A percentile compares a stretch with the other conserved stretches of the same genome.
Evolutionary conservation across 2,888 invertebrate genomes (phyloP).

Genomic region (Pseudoips prasinana): DNA sequence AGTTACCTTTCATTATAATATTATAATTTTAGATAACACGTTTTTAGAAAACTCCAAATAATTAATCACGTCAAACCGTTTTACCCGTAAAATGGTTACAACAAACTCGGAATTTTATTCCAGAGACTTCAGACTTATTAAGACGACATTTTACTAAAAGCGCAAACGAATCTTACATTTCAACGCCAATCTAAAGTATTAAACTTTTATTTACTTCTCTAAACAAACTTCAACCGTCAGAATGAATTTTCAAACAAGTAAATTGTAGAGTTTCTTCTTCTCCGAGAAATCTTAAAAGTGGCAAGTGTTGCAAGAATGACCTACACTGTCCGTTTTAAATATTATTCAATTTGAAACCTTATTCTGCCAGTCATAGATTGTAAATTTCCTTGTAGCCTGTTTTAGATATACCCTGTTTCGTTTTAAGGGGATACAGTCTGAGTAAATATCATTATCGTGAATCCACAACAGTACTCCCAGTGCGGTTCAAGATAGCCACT

Average conservation of each 20-base stretch:
- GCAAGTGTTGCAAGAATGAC: slow-evolving; percentile 41
- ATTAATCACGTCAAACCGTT: no score
- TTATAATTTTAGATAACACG: no score
- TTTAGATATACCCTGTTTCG: slow-evolving; percentile 35
- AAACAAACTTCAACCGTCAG: slow-evolving; percentile 54
- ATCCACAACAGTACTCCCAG: slow-evolving; percentile 61
- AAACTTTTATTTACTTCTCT: slow-evolving; percentile 54
- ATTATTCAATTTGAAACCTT: slow-evolving; percentile 18
- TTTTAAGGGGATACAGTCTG: slow-evolving; percentile 30
- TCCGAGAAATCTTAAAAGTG: slow-evolving; percentile 59
- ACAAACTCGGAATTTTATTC: no score
- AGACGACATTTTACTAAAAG: slow-evolving; percentile 22
- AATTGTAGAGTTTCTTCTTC: slow-evolving; percentile 59
- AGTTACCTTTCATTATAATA: no score
- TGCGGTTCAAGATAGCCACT: slow-evolving; percentile 60
- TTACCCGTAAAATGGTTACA: no score
- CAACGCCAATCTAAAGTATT: slow-evolving; percentile 49
- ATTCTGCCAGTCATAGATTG: neutral
- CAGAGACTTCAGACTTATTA: slow-evolving; percentile 11
- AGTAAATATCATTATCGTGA: slow-evolving; percentile 71
- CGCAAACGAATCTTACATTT: slow-evolving; percentile 28
- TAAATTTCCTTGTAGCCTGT: slow-evolving; percentile 2
- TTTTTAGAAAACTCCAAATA: no score
- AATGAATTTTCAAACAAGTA: slow-evolving; percentile 69
- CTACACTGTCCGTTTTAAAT: slow-evolving; percentile 28